A percentile compares a stretch with the other conserved stretches of the same genome.
Evolutionary conservation across 2,888 invertebrate genomes (phyloP).

Genomic region (Lasioglossum pauxillum): DNA sequence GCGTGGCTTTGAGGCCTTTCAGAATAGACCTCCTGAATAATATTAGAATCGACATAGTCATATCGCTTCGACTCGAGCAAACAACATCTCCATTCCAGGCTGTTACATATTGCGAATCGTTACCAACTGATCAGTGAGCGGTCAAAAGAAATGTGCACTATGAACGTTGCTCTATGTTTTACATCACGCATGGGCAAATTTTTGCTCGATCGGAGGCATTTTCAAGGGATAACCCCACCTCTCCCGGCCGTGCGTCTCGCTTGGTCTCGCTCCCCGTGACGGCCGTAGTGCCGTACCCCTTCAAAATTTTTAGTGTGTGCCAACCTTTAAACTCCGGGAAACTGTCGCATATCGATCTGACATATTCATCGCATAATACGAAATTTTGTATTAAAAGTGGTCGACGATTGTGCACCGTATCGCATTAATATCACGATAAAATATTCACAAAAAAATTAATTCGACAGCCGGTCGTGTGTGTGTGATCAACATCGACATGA

Average conservation of each 20-base stretch:
- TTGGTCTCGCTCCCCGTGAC: too few relatives aligned
- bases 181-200: too few relatives aligned
- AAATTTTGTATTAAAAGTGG: not conserved
- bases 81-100: not conserved
- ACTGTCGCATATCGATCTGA: not conserved
- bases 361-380: not conserved
- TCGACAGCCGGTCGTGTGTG: not conserved
- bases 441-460: conserved; percentile 30
- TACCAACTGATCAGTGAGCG: not conserved
- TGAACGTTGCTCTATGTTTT: too few relatives aligned
- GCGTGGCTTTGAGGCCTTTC: not conserved
- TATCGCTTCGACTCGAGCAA: conserved; percentile 26
- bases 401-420: not conserved
- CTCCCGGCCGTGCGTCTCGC: too few relatives aligned
- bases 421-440: not conserved
- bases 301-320: too few relatives aligned
- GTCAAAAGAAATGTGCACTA: not conserved
- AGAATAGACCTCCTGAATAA: not conserved
- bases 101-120: not conserved
- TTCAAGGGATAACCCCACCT: too few relatives aligned
- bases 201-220: too few relatives aligned
- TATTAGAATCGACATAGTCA: conserved; percentile 40
- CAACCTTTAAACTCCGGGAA: not conserved
- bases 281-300: too few relatives aligned
- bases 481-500: conserved; percentile 15